Conservation (phyloP, 2,888 invertebrate species). For the Chromoteleia sp. region DNA sequence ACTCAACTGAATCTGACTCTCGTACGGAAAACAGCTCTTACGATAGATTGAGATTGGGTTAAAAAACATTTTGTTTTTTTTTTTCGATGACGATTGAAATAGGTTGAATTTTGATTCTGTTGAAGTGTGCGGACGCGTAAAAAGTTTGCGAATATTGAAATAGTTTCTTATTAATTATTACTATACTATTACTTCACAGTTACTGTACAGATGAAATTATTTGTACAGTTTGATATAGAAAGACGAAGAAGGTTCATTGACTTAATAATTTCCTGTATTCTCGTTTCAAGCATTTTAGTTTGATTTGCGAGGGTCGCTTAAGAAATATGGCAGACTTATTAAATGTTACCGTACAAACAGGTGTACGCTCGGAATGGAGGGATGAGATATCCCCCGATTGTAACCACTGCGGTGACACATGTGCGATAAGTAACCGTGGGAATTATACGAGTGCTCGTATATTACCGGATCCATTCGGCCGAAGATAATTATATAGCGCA, state of each 20-base stretch:
- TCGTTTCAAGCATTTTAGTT: too few species aligned
- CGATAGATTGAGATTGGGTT: slow-evolving; percentile 27
- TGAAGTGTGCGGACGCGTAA: slow-evolving; percentile 5
- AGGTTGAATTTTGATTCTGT: not conserved
- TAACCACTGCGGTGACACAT: slow-evolving; percentile 63
- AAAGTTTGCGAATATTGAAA: not conserved
- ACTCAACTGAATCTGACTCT: slow-evolving; percentile 71
- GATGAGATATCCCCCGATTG: slow-evolving; percentile 45
- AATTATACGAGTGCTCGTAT: slow-evolving; percentile 74
- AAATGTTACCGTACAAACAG: slow-evolving; percentile 21
- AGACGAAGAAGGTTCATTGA: too few species aligned
- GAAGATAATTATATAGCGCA: slow-evolving; percentile 75
- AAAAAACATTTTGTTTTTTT: slow-evolving; percentile 26
- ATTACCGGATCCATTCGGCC: slow-evolving; percentile 76
- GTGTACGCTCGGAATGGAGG: slow-evolving; percentile 22
- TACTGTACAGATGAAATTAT: too few species aligned
- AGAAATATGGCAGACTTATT: slow-evolving; percentile 16
- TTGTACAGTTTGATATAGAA: too few species aligned
- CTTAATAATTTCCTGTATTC: too few species aligned
- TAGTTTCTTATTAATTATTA: not conserved
- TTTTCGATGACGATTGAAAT: slow-evolving; percentile 9
- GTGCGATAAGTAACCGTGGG: slow-evolving; percentile 76
- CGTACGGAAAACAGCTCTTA: slow-evolving; percentile 51
- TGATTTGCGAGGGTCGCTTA: not conserved
- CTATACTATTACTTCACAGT: too few species aligned